A percentile compares a stretch with the other conserved stretches of the same genome.
Evolutionary conservation across 2,797 vertebrate species (phyloP).

Genomic region (Hephaestus fuliginosus): DNA sequence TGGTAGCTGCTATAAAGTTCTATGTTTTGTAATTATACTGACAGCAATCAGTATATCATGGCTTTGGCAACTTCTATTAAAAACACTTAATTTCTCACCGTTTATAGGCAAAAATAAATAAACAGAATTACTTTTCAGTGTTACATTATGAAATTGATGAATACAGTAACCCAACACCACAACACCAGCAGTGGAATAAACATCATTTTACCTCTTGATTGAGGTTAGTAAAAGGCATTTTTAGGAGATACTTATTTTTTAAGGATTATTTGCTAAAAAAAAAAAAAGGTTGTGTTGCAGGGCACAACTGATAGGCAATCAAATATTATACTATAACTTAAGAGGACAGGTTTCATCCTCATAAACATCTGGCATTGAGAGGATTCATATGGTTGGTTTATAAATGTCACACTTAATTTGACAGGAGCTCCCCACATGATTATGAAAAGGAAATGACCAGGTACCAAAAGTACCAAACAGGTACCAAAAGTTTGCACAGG

Average conservation of each 20-base stretch:
- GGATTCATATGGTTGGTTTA: background rate
- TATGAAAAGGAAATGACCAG: background rate
- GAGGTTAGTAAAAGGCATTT: background rate
- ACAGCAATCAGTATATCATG: background rate
- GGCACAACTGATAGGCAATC: background rate
- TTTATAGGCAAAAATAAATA: background rate
- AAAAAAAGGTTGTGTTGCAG: background rate
- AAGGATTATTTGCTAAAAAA: background rate
- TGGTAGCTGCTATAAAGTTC: background rate
- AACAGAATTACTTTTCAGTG: background rate
- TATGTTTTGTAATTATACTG: conserved; percentile 1
- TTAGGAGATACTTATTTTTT: background rate
- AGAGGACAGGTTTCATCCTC: background rate
- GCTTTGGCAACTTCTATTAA: background rate
- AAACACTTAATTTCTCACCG: background rate
- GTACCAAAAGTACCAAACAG: too few relatives aligned
- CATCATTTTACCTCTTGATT: background rate
- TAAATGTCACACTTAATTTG: background rate
- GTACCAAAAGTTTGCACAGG: background rate
- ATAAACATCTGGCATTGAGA: background rate
- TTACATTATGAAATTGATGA: background rate
- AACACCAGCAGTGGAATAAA: background rate
- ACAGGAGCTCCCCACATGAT: background rate
- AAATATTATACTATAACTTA: background rate
- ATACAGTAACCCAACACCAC: background rate